Conservation (phyloP, 2,888 invertebrate species). For the Ormyrus rosae region DNA sequence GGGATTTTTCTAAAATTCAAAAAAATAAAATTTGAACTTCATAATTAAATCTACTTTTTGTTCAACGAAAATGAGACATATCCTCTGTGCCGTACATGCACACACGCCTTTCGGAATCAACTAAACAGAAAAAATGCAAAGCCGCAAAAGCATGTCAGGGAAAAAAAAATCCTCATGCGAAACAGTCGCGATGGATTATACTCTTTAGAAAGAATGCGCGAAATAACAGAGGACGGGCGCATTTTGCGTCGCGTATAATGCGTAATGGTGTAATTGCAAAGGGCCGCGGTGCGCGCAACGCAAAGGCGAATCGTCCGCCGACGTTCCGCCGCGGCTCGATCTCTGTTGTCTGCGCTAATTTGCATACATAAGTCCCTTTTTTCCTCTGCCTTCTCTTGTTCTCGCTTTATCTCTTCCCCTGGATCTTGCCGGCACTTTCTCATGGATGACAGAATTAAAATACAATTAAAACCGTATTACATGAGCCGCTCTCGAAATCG, state of each 20-base stretch:
- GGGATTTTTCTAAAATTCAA: too few species aligned
- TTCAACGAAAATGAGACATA: background rate
- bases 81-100: background rate
- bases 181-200: background rate
- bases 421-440: background rate
- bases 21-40: background rate
- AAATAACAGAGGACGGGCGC: slow-evolving; percentile 31
- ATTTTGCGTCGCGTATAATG: slow-evolving; percentile 18
- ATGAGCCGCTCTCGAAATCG: background rate
- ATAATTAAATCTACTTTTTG: background rate
- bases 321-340: background rate
- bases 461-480: slow-evolving; percentile 19
- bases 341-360: slow-evolving; percentile 14
- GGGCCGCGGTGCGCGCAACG: slow-evolving; percentile 20
- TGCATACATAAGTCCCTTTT: slow-evolving; percentile 33
- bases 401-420: background rate
- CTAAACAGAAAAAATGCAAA: too few species aligned
- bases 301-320: background rate
- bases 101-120: too few species aligned
- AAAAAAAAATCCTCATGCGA: background rate
- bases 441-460: slow-evolving; percentile 20
- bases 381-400: background rate
- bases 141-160: background rate
- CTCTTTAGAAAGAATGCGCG: slow-evolving; percentile 2
- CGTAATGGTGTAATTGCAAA: slow-evolving; percentile 43